phyloP scores from a whole-genome alignment of 2,797 vertebrate species.

The Anableps anableps region DNA sequence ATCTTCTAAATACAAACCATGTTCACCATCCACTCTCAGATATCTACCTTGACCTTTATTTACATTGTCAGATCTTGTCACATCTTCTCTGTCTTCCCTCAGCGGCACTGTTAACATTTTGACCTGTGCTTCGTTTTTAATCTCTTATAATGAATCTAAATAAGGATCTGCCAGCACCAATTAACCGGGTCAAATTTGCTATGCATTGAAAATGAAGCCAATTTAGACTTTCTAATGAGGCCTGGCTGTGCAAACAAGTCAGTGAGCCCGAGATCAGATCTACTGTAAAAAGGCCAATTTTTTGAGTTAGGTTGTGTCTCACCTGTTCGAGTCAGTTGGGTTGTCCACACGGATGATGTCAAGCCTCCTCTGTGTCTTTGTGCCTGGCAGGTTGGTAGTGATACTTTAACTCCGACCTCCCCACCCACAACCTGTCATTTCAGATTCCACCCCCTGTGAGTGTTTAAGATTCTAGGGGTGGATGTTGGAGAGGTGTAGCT shows the following conservation, averaged over 20 bases:
- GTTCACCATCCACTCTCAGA: not conserved
- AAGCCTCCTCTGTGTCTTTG: slow-evolving; percentile 23
- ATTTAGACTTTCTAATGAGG: slow-evolving; percentile 50
- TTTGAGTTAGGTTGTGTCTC: slow-evolving; percentile 25
- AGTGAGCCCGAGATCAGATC: slow-evolving; percentile 17
- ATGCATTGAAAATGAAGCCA: slow-evolving; percentile 58
- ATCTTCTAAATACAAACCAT: not conserved
- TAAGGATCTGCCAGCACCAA: slow-evolving; percentile 48
- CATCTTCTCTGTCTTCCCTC: slow-evolving; percentile 35
- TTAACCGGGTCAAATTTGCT: slow-evolving; percentile 66
- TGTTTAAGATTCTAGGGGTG: not conserved
- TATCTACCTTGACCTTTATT: slow-evolving; percentile 3
- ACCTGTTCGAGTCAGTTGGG: slow-evolving; percentile 54
- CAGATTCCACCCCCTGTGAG: slow-evolving; percentile 32
- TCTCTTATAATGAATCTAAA: slow-evolving; percentile 51
- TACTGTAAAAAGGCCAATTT: slow-evolving; percentile 4
- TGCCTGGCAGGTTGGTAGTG: slow-evolving; percentile 12
- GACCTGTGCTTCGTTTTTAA: slow-evolving; percentile 53
- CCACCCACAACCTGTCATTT: slow-evolving; percentile 16
- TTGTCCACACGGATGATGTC: slow-evolving; percentile 18
- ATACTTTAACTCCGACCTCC: slow-evolving; percentile 27
- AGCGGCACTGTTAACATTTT: slow-evolving; percentile 52
- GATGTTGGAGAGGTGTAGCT: not conserved
- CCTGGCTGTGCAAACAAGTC: slow-evolving; percentile 17
- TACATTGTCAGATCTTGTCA: slow-evolving; percentile 18